These are phyloP conservation scores for Craterocephalus amniculus DNA, from an alignment of 2,797 vertebrate species.

Conservation along the genomic window DNA sequence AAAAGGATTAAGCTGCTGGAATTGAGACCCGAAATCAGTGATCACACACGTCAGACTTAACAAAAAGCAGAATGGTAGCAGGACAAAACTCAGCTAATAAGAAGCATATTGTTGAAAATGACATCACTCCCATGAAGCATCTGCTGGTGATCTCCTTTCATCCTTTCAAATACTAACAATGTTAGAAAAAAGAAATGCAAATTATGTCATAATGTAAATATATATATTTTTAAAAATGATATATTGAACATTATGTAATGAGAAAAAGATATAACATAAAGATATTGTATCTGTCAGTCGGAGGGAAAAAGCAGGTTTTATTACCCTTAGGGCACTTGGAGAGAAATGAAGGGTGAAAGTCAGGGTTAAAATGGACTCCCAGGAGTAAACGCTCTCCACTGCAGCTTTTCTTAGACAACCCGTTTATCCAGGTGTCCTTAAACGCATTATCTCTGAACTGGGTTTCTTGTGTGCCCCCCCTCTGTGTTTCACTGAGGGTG, in stretches of 20 bases:
- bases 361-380: constrained; percentile 15
- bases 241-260: neutral
- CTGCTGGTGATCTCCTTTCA: too few relatives aligned
- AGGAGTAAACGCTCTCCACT: neutral
- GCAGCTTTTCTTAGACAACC: constrained; percentile 18
- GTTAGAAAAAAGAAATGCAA: neutral
- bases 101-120: neutral
- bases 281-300: neutral
- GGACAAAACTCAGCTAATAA: neutral
- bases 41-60: neutral
- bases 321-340: constrained; percentile 22
- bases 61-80: neutral
- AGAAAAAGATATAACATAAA: neutral
- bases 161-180: neutral
- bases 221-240: neutral
- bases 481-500: constrained; percentile 29
- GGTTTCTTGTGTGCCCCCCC: constrained; percentile 22
- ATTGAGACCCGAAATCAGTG: neutral
- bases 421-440: constrained; percentile 35
- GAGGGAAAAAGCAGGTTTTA: neutral
- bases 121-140: neutral
- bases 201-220: neutral
- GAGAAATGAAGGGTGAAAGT: constrained; percentile 35
- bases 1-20: neutral
- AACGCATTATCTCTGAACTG: constrained; percentile 32